A percentile compares a stretch with the other conserved stretches of the same genome.
These are phyloP conservation scores for Danaus melanippus DNA, from an alignment of 1,140 invertebrate species.

Conservation along the genomic window DNA sequence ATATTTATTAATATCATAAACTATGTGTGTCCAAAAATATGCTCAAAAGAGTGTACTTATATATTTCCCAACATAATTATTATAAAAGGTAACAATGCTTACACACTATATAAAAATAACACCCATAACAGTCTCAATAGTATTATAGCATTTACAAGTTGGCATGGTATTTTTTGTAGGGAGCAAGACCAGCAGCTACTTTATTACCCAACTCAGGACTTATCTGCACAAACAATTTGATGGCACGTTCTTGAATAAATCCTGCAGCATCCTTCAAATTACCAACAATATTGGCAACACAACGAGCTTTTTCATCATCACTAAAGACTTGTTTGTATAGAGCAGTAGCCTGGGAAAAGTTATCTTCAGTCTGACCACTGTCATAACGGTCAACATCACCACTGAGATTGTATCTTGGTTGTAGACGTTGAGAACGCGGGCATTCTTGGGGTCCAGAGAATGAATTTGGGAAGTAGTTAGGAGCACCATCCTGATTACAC, in stretches of 20 bases:
- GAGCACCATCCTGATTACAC: slow-evolving; percentile 82
- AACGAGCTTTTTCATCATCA: slow-evolving; percentile 78
- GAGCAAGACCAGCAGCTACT: slow-evolving; percentile 76
- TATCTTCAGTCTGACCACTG: slow-evolving; percentile 86
- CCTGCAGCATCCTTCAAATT: slow-evolving; percentile 83
- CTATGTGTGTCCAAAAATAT: no score
- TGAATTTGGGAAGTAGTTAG: slow-evolving; percentile 97
- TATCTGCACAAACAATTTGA: slow-evolving; percentile 83
- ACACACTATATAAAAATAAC: slow-evolving; percentile 11
- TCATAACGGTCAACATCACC: slow-evolving; percentile 84
- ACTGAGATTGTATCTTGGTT: slow-evolving; percentile 68
- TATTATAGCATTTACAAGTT: slow-evolving; percentile 65
- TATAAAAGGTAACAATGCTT: no score
- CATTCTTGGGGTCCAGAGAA: slow-evolving; percentile 85
- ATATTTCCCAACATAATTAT: no score
- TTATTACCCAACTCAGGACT: slow-evolving; percentile 78
- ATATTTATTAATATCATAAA: no score
- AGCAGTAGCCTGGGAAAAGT: slow-evolving; percentile 85
- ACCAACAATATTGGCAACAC: slow-evolving; percentile 86
- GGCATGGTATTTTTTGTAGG: slow-evolving; percentile 71
- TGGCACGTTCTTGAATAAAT: slow-evolving; percentile 88
- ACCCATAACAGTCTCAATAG: slow-evolving; percentile 24
- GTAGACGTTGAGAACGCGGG: slow-evolving; percentile 70
- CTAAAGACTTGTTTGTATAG: slow-evolving; percentile 90
- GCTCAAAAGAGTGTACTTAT: no score